Evolutionary conservation across 2,797 vertebrate genomes (phyloP).

Genomic region (Danio tinwini): DNA sequence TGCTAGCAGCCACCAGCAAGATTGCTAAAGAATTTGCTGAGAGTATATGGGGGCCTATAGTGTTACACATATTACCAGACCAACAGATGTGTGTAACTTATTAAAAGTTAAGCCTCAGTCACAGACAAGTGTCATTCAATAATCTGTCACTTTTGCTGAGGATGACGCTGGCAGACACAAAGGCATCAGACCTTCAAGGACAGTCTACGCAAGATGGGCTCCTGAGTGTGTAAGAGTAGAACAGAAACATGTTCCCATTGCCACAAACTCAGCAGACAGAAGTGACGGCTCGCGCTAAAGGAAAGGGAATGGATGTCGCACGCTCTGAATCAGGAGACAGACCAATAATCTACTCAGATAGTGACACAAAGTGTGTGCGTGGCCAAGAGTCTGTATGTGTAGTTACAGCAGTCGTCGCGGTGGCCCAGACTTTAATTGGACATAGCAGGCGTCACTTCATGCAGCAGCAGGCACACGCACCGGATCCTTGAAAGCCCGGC

Average conservation of each 20-base stretch:
- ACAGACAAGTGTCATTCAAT: background rate
- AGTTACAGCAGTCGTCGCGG: conserved; percentile 72
- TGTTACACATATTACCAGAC: background rate
- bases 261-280: conserved; percentile 37
- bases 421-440: conserved; percentile 77
- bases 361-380: conserved; percentile 43
- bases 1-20: no score
- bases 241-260: conserved; percentile 49
- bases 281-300: conserved; percentile 35
- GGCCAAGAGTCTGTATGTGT: conserved; percentile 48
- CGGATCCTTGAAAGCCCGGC: conserved; percentile 72
- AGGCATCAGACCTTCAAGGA: conserved; percentile 12
- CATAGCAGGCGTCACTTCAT: conserved; percentile 75
- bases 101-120: background rate
- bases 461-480: conserved; percentile 63
- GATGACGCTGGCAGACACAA: background rate
- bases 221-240: conserved; percentile 61
- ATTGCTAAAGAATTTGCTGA: no score
- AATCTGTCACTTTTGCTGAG: conserved; percentile 6
- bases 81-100: no score
- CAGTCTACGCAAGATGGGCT: background rate
- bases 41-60: no score
- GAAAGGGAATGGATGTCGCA: conserved; percentile 30
- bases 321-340: conserved; percentile 40
- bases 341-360: conserved; percentile 49